These are phyloP conservation scores for Sebastes aleutianus DNA, from an alignment of 2,797 vertebrate genomes.

Conservation along the genomic window DNA sequence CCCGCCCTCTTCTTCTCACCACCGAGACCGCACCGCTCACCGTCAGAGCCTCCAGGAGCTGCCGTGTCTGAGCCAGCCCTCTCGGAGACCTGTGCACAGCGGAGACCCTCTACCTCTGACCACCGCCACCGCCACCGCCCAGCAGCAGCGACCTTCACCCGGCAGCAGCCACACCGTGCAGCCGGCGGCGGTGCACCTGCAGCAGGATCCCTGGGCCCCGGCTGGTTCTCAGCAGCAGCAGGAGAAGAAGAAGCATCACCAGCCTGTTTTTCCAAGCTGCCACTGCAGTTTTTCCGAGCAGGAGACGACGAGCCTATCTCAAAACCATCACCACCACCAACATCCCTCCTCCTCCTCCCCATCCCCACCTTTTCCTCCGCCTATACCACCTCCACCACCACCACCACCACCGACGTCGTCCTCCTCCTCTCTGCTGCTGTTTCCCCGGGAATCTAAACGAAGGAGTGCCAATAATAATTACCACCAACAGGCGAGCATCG, in stretches of 20 bases:
- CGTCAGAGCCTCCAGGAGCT: conserved; percentile 81
- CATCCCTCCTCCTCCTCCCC: conserved; percentile 66
- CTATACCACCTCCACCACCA: conserved; percentile 70
- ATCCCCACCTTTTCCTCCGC: conserved; percentile 75
- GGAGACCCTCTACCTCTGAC: conserved; percentile 72
- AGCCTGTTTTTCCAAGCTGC: conserved; percentile 77
- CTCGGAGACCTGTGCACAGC: conserved; percentile 69
- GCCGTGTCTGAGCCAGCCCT: conserved; percentile 77
- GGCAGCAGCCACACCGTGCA: conserved; percentile 41
- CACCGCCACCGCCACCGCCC: conserved; percentile 59
- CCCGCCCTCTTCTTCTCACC: conserved; percentile 81
- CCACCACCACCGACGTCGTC: conserved; percentile 72
- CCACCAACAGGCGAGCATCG: conserved; percentile 77
- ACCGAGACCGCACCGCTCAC: conserved; percentile 75
- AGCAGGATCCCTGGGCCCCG: conserved; percentile 79
- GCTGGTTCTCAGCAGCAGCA: conserved; percentile 62
- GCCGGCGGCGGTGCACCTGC: conserved; percentile 59
- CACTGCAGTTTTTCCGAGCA: conserved; percentile 80
- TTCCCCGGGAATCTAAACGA: conserved; percentile 73
- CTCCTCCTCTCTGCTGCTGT: conserved; percentile 71
- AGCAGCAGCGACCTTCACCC: conserved; percentile 59
- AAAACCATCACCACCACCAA: conserved; percentile 60
- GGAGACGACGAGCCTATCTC: conserved; percentile 71
- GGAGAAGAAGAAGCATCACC: conserved; percentile 33
- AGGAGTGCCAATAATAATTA: conserved; percentile 73